phyloP scores from a whole-genome alignment of 2,113 vertebrate species.

The pig (Sus scrofa) region DNA sequence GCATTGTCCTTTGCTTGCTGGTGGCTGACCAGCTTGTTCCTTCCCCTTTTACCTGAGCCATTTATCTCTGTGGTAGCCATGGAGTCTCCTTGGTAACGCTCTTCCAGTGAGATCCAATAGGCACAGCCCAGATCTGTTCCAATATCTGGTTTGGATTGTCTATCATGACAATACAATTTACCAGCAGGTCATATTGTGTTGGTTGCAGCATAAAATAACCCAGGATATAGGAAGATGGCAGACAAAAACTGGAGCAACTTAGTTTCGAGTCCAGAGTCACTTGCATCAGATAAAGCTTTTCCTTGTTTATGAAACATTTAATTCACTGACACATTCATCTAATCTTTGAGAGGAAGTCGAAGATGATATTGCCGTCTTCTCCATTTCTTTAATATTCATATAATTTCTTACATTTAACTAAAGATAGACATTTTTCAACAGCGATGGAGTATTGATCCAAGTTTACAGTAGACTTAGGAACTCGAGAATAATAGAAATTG shows the following conservation, averaged over 20 bases:
- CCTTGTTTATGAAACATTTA: not conserved
- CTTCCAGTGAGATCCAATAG: not conserved
- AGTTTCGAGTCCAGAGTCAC: not conserved
- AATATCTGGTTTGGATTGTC: not conserved
- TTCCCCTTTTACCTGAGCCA: not conserved
- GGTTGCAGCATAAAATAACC: not conserved
- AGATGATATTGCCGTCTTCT: not conserved
- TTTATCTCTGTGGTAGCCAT: constrained; percentile 25
- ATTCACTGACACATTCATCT: not conserved
- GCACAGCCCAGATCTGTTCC: not conserved
- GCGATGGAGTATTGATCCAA: not conserved
- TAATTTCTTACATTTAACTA: not conserved
- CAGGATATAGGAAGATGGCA: not conserved
- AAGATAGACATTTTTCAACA: not conserved
- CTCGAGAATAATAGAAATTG: not conserved
- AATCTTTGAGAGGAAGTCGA: not conserved
- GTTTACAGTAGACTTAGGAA: not conserved
- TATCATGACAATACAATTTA: constrained; percentile 24
- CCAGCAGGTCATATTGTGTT: not conserved
- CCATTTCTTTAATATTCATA: not conserved
- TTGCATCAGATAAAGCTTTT: not conserved
- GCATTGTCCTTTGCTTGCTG: not conserved
- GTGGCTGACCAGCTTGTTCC: not conserved
- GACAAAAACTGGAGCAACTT: not conserved
- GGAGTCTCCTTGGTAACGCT: constrained; percentile 4